phyloP scores from a whole-genome alignment of 2,888 invertebrate genomes.

The Parelbella ahira region DNA sequence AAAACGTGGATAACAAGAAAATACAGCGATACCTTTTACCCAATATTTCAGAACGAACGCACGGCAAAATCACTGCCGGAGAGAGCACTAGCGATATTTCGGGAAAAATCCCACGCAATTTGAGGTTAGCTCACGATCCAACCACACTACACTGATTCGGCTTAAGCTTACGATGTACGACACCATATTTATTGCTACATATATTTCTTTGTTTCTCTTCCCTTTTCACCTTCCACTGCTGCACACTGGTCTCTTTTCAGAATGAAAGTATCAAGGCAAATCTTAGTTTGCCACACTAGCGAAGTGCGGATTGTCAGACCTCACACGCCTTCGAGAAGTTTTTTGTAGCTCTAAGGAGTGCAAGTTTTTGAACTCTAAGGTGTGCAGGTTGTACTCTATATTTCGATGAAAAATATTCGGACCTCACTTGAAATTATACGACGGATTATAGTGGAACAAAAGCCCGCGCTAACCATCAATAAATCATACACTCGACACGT shows the following conservation, averaged over 20 bases:
- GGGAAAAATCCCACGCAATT: constrained; percentile 20
- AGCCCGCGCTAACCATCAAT: too few relatives aligned
- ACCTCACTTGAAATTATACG: constrained; percentile 26
- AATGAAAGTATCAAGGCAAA: too few relatives aligned
- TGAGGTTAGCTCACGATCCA: constrained; percentile 17
- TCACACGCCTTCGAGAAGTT: too few relatives aligned
- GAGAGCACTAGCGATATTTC: constrained; percentile 14
- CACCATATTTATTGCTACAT: constrained; percentile 21
- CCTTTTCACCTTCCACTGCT: too few relatives aligned
- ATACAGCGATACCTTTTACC: constrained; percentile 14
- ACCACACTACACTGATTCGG: constrained; percentile 20
- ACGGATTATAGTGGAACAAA: too few relatives aligned
- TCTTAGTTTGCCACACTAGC: too few relatives aligned
- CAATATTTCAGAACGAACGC: constrained; percentile 22
- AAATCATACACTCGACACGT: constrained; percentile 48
- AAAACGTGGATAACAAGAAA: constrained; percentile 23
- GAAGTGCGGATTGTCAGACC: too few relatives aligned
- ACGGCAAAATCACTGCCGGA: constrained; percentile 20
- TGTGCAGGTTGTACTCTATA: too few relatives aligned
- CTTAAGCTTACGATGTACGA: constrained; percentile 23
- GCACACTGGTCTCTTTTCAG: too few relatives aligned
- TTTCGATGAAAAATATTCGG: constrained; percentile 10
- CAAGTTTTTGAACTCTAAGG: too few relatives aligned
- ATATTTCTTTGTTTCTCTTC: too few relatives aligned
- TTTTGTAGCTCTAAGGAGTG: too few relatives aligned